Base-by-base conservation (phyloP, 92 coral and sea anemone genomes). In the Epizoanthus rinbou region DNA sequence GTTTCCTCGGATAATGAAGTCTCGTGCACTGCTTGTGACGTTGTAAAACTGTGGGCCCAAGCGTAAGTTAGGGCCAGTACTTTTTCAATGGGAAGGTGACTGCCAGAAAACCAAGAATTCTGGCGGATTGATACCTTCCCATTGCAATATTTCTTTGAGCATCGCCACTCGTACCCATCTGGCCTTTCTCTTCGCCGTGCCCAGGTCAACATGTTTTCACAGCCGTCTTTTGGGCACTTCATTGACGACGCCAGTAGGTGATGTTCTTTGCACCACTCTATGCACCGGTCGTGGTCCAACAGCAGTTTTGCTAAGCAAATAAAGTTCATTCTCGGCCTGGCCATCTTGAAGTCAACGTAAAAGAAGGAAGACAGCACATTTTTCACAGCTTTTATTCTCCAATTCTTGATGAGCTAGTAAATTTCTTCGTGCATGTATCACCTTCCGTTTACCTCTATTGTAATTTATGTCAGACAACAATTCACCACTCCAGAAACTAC, bases 91-190 rank as follows among this genome's bases (percentile, higher is more conserved):
- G 85, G 45, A 8, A 80, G 74, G 54, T 17, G 58, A 47, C 76
- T 53, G 47, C 85, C 85, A 47, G 64, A 68, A 69, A 81, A 68
- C 75, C 85, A 80, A 24, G 85, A 80, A 22, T 50, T 47, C 41
- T 69, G 66, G 66, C 69, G 78, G 64, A 81, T 69, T 5, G 75
- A 39, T 18, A 41, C 13, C 54, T 0, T n/a, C 23, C 75, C 75
- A 43, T 70, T 70, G 23, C 75, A 70, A n/a, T 3, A 16, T 21
- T 41, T 70, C 11, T n/a, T 70, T 9, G 75, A 70, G 57, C 75
- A 70, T 17, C 75, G 75, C 75, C 74, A 66, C 72, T 22, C 39
- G 41, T 24, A 66, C 72, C 72, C 43, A 24, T 66, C 72, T 25
- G 72, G 72, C 17, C 33, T 28, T 24, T 10, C 37, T 5, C 11